Evolutionary conservation across 2,888 invertebrate species (phyloP), one percentile per base, ranked within the genome.

Genomic region (Plebejus melissa): DNA sequence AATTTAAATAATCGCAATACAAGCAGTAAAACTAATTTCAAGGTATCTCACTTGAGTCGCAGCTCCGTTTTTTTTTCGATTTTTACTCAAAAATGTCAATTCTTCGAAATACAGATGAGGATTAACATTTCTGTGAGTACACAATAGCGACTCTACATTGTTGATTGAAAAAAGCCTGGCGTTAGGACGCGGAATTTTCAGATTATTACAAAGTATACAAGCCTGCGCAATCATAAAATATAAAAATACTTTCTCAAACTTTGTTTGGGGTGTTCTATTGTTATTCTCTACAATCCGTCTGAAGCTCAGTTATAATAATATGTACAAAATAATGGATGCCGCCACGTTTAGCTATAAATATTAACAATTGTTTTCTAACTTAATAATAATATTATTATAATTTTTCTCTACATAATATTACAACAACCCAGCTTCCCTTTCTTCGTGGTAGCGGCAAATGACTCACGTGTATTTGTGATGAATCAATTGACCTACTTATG

Each of bases 401-500:
- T 11, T 28, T 60, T 9, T 60, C 16, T 65, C 65, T 65, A 32
- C 32, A 28, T 32, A 65, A 32, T 65, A 32, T 4, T 13, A 13
- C 50, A 3, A 4, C 32, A 11, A 16, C 22, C 1, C 22, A 22
- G 28, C 71, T 50, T 71, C 71, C 71, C 9, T 69, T 71, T 41
- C 22, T 71, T 54, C 32, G 50, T 54, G 16, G 32, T 16, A 72
- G 54, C 50, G 54, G 4, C 58, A 69, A 78, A 77, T 84, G 83
- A 85, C 80, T 85, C 83, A 82, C 76, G 57, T 79, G 76, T 65
- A 36, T 65, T 65, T 16, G 65, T 77, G 77, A 75, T 81, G 81
- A 83, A 80, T 82, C 80, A 79, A 78, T 78, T 83, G 83, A 82
- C 84, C 82, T 81, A 83, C 79, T 82, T 84, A 81, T 79, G 32